phyloP scores from a whole-genome alignment of 2,888 invertebrate genomes.

The Gymnocheta viridis region DNA sequence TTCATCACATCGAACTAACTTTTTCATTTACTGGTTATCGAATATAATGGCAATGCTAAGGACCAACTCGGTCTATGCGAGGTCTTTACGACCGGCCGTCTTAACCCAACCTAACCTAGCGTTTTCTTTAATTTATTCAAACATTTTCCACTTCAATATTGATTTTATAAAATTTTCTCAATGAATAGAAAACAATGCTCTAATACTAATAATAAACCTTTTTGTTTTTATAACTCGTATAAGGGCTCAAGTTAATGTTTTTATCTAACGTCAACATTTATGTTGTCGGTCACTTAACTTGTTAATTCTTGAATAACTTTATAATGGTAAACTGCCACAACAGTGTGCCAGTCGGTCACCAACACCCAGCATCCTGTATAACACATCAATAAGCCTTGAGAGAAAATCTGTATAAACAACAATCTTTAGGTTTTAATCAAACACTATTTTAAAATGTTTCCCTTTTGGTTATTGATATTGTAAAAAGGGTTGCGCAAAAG shows the following conservation, averaged over 20 bases:
- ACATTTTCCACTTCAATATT: neutral
- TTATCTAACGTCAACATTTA: neutral
- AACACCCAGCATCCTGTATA: neutral
- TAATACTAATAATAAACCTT: neutral
- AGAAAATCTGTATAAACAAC: conserved; percentile 30
- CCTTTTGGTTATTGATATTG: neutral
- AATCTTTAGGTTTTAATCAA: conserved; percentile 43
- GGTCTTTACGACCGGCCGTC: too few species aligned
- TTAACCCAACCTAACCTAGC: too few species aligned
- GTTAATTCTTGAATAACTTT: conserved; percentile 17
- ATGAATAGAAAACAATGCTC: neutral
- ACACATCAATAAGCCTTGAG: neutral
- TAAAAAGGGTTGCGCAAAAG: conserved; percentile 6
- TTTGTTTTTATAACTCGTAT: neutral
- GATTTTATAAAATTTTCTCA: neutral
- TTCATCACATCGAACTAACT: too few species aligned
- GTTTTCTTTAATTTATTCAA: neutral
- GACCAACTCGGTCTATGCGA: too few species aligned
- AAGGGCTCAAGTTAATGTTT: neutral
- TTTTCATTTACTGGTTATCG: too few species aligned
- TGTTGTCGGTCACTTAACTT: conserved; percentile 22
- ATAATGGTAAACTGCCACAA: conserved; percentile 15
- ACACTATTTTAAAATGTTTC: conserved; percentile 9
- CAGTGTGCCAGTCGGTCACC: neutral
- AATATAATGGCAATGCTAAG: too few species aligned